Evolutionary conservation across 2,113 vertebrate genomes (phyloP).

Genomic region (Dipodomys stephensi): DNA sequence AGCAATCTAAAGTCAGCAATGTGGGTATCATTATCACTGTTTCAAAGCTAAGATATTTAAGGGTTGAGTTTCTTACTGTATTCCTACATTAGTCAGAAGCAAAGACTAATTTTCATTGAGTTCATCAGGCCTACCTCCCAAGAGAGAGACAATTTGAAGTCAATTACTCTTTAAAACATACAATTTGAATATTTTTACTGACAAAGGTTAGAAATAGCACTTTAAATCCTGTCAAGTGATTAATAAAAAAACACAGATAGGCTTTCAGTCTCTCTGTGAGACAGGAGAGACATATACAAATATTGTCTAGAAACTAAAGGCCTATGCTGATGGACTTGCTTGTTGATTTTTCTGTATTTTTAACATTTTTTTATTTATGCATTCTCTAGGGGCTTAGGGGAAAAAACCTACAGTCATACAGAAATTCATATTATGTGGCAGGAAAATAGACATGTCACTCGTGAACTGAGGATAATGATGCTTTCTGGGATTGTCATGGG

Average conservation of each 20-base stretch:
- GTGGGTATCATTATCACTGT: background rate
- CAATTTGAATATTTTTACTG: conserved; percentile 67
- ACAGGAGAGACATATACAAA: conserved; percentile 23
- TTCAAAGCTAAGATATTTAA: background rate
- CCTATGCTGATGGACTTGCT: background rate
- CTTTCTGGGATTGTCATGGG: conserved; percentile 17
- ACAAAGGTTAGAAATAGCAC: conserved; percentile 67
- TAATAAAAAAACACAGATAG: conserved; percentile 34
- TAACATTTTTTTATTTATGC: background rate
- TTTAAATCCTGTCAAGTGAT: conserved; percentile 62
- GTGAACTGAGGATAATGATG: background rate
- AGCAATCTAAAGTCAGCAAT: background rate
- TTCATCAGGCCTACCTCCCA: conserved; percentile 56
- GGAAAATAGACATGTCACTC: conserved; percentile 37
- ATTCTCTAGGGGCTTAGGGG: background rate
- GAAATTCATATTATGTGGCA: conserved; percentile 17
- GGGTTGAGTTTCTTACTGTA: background rate
- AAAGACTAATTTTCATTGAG: conserved; percentile 4
- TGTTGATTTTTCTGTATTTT: conserved; percentile 26
- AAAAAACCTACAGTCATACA: conserved; percentile 7
- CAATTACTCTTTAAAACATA: conserved; percentile 52
- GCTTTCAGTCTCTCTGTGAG: conserved; percentile 16
- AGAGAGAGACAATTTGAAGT: conserved; percentile 47
- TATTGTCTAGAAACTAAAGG: background rate
- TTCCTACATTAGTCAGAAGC: background rate